A percentile compares a stretch with the other conserved stretches of the same genome.
Conservation (phyloP, 2,888 invertebrate species). For the Tipula vernalis region DNA sequence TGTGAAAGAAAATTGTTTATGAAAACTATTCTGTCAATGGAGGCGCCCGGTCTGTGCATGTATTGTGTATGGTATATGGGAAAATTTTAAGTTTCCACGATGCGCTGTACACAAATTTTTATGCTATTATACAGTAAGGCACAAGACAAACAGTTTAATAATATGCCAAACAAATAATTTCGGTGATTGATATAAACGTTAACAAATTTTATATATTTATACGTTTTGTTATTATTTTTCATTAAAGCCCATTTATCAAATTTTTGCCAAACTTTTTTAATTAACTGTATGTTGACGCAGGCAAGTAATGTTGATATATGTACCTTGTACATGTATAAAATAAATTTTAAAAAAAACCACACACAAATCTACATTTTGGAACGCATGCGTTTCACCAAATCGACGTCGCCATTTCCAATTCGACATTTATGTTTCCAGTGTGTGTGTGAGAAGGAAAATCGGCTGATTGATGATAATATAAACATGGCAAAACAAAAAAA, state of each 20-base stretch:
- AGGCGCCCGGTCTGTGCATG: conserved; percentile 12
- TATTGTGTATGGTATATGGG: background rate
- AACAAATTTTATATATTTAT: background rate
- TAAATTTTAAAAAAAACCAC: background rate
- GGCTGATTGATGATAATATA: conserved; percentile 16
- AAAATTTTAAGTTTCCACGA: background rate
- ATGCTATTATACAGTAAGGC: background rate
- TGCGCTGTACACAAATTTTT: background rate
- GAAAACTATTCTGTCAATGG: conserved; percentile 9
- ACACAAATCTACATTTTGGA: background rate
- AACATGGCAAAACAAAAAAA: background rate
- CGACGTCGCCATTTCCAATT: background rate
- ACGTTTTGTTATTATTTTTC: background rate
- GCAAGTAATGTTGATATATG: background rate
- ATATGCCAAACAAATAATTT: too few relatives aligned
- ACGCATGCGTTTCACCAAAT: background rate
- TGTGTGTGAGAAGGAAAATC: conserved; percentile 9
- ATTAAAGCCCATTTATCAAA: background rate
- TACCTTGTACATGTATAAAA: background rate
- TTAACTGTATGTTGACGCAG: conserved; percentile 12
- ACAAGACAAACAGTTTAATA: background rate
- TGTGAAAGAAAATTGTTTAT: background rate
- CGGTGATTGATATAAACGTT: too few relatives aligned
- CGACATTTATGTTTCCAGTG: background rate
- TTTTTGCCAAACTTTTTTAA: background rate